phyloP scores from a whole-genome alignment of 2,113 vertebrate species.

The Illadopsis cleaveri region DNA sequence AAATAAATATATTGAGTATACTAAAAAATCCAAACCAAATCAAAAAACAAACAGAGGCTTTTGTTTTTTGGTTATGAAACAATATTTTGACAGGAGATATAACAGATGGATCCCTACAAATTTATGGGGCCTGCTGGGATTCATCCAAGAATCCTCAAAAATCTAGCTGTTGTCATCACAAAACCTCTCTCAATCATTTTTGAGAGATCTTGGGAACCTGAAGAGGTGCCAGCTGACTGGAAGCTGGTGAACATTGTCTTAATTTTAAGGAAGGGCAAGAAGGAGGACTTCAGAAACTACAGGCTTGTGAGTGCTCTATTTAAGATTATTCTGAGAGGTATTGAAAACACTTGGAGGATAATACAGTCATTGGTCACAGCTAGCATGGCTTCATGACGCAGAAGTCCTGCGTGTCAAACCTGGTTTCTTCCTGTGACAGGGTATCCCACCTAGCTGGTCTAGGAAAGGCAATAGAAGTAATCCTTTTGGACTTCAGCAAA shows the following conservation, averaged over 20 bases:
- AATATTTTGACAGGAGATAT: background rate
- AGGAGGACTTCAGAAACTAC: background rate
- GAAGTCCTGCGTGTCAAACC: background rate
- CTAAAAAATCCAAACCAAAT: background rate
- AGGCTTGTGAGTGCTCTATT: background rate
- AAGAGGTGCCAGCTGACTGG: background rate
- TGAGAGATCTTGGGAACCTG: background rate
- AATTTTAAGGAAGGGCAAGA: background rate
- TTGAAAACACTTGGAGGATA: background rate
- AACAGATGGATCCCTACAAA: background rate
- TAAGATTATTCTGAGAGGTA: background rate
- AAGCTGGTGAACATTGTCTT: background rate
- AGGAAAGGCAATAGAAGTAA: background rate
- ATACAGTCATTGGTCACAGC: background rate
- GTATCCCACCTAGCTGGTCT: background rate
- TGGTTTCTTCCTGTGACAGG: background rate
- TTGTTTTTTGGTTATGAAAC: background rate
- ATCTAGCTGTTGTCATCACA: background rate
- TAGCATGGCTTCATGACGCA: accelerated
- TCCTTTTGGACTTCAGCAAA: background rate
- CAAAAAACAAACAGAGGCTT: background rate
- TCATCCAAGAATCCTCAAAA: background rate
- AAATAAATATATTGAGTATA: background rate
- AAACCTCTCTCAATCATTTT: background rate
- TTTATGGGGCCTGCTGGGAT: background rate